Evolutionary conservation across 2,888 invertebrate genomes (phyloP), one percentile per base, ranked within the genome.

Genomic region (Myopa tessellatipennis): DNA sequence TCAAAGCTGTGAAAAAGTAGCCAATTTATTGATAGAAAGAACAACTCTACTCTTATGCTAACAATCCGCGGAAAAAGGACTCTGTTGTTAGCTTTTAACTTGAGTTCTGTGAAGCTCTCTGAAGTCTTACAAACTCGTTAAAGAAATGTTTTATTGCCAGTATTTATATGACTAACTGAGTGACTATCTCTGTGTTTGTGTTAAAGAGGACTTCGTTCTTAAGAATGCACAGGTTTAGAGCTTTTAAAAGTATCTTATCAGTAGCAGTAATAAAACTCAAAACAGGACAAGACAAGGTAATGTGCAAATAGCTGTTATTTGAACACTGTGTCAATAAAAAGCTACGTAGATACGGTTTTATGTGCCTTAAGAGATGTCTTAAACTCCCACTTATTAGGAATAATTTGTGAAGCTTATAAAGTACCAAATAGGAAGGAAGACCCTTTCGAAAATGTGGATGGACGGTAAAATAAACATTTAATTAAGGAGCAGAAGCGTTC

Each of bases 11-110:
- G 3, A 50, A 50, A 50, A 50, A 50, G 50, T 10, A 14, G 50
- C 8, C 14, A 14, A 10, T 50, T 50, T 14, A 50, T 8, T 14
- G 26, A 26, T 26, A 26, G 26, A 26, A 26, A 26, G 1, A 50
- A 50, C 50, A 50, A 50, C 50, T 50, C 50, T n/a, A 16, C 55
- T 55, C 1, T 5, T 55, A 55, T 16, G 55, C 45, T 45, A 55
- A 55, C 55, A 55, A 6, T 6, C 55, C 10, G 55, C 55, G 55
- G 55, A 4, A n/a, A n/a, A 1, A 2, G 16, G 2, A 14, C 55
- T 14, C 55, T 55, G 55, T 55, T 55, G 55, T 55, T 55, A n/a
- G 55, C 55, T 55, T 55, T 55, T 14, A 55, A 55, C 55, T 55
- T 55, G 55, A 45, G 45, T 45, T 55, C 5, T 1, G 55, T 12